Conservation (phyloP, 2,113 vertebrate genomes). For the Chelonoidis abingdonii region DNA sequence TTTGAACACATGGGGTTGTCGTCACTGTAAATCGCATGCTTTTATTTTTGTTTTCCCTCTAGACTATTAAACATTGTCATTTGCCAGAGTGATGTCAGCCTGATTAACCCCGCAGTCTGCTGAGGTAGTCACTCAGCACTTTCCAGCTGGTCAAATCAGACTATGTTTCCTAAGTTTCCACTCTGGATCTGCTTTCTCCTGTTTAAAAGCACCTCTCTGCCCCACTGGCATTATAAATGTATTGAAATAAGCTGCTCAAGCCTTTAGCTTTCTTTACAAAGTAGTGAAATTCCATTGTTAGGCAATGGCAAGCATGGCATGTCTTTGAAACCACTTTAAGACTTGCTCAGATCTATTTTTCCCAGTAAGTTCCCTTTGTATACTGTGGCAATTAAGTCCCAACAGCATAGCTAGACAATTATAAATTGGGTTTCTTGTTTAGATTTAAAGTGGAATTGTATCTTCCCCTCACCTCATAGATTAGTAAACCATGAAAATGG, state of each 20-base stretch:
- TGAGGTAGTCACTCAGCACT: background rate
- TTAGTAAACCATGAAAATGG: background rate
- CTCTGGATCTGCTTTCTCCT: background rate
- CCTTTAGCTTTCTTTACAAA: constrained; percentile 11
- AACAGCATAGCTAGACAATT: constrained; percentile 62
- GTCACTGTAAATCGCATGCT: background rate
- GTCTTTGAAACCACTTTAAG: constrained; percentile 59
- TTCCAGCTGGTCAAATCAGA: rapidly evolving
- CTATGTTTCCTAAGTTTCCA: rapidly evolving
- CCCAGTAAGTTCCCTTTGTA: constrained; percentile 39
- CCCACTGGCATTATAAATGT: background rate
- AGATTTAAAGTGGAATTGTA: background rate
- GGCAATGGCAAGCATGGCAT: background rate
- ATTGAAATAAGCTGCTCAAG: background rate
- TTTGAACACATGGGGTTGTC: background rate
- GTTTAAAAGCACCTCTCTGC: background rate
- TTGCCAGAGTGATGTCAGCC: background rate
- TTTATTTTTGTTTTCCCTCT: background rate
- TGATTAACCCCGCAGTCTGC: background rate
- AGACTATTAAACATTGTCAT: background rate
- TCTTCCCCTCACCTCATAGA: background rate
- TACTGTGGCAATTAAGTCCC: constrained; percentile 54
- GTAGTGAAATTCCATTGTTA: background rate
- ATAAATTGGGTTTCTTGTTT: constrained; percentile 37
- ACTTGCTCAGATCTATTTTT: constrained; percentile 40